Evolutionary conservation across 1,140 invertebrate species (phyloP).

Genomic region (Daktulosphaira vitifoliae): DNA sequence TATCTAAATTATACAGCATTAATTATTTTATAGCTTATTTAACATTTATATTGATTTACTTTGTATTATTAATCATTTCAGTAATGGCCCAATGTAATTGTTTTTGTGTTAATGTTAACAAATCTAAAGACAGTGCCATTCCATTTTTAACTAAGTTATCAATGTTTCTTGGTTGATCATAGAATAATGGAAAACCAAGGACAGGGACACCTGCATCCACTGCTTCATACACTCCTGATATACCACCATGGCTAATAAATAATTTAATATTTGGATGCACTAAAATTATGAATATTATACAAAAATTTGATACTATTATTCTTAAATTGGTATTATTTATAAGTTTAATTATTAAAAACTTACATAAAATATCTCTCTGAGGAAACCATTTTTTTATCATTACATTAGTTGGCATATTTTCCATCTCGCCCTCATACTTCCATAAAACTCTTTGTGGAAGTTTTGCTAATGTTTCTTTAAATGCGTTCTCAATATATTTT

Average conservation of each 20-base stretch:
- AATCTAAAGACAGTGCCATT: constrained; percentile 41
- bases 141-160: constrained; percentile 38
- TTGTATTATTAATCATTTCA: constrained; percentile 7
- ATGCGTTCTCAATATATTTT: constrained; percentile 48
- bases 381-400: constrained; percentile 53
- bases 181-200: constrained; percentile 56
- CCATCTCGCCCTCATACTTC: constrained; percentile 51
- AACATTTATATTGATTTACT: no score
- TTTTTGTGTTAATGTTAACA: constrained; percentile 42
- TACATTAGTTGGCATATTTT: constrained; percentile 49
- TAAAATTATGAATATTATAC: constrained; percentile 36
- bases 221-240: constrained; percentile 58
- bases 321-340: no score
- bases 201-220: constrained; percentile 60
- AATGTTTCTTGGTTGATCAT: constrained; percentile 52
- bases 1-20: constrained; percentile 25
- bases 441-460: constrained; percentile 53
- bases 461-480: constrained; percentile 51
- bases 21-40: no score
- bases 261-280: constrained; percentile 57
- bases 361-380: constrained; percentile 51
- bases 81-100: not conserved
- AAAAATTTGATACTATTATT: no score
- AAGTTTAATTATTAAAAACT: not conserved
- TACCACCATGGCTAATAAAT: constrained; percentile 62